These are phyloP conservation scores for Lepidurus packardi DNA, from an alignment of 1,140 invertebrate species.

Conservation along the genomic window DNA sequence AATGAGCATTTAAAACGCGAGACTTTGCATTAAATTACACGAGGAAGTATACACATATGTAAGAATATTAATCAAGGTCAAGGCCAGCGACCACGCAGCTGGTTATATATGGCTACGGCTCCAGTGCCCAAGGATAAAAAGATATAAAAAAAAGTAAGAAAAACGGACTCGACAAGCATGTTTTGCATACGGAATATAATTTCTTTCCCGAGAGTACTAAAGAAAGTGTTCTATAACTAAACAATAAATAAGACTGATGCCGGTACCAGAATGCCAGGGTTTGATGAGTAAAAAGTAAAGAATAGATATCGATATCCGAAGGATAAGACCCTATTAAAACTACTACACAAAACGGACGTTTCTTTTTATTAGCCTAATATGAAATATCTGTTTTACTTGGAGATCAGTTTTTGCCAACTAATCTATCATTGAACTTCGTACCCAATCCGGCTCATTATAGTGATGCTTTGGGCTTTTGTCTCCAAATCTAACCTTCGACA, in stretches of 20 bases:
- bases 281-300: too few relatives aligned
- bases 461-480: background rate
- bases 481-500: background rate
- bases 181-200: background rate
- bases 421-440: background rate
- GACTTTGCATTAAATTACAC: background rate
- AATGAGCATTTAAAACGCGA: too few relatives aligned
- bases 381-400: background rate
- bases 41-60: background rate
- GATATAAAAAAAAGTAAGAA: background rate
- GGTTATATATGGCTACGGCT: slow-evolving; percentile 2
- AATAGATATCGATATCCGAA: too few relatives aligned
- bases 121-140: background rate
- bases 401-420: background rate
- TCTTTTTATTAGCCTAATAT: background rate
- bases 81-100: slow-evolving; percentile 2
- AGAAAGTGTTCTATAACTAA: too few relatives aligned
- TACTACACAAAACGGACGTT: background rate
- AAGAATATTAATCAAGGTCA: background rate
- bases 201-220: too few relatives aligned
- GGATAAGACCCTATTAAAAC: too few relatives aligned
- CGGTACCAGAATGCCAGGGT: too few relatives aligned
- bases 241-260: too few relatives aligned
- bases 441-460: background rate
- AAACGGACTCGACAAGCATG: background rate